These are phyloP conservation scores for Pteronotus mesoamericanus DNA, from an alignment of 2,797 vertebrate species.

Conservation along the genomic window DNA sequence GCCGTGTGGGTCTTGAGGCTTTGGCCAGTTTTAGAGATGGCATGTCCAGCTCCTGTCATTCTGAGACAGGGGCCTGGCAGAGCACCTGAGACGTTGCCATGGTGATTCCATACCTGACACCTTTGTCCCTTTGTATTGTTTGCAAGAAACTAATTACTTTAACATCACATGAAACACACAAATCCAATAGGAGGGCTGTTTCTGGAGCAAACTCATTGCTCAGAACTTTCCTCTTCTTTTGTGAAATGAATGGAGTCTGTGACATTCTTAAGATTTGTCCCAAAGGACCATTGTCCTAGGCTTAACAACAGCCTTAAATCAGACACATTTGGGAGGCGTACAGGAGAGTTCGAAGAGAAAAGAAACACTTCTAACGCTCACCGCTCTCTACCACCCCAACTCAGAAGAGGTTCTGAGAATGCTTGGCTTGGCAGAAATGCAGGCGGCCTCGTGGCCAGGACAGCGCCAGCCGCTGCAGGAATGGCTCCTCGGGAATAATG, in stretches of 20 bases:
- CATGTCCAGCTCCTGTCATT: neutral
- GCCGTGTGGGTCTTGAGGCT: neutral
- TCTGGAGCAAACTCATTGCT: slow-evolving; percentile 5
- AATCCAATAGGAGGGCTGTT: neutral
- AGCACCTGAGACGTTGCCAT: slow-evolving; percentile 34
- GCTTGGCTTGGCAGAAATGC: neutral
- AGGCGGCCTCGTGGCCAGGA: fast-evolving
- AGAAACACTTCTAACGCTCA: neutral
- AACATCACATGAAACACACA: neutral
- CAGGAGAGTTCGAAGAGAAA: neutral
- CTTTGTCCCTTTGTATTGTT: neutral
- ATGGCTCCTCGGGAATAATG: neutral
- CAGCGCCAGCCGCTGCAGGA: neutral
- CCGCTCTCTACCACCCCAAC: neutral
- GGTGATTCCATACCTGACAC: slow-evolving; percentile 66
- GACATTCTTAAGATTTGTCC: neutral
- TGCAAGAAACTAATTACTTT: slow-evolving; percentile 43
- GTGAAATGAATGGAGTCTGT: neutral
- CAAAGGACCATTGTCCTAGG: neutral
- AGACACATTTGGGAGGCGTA: neutral
- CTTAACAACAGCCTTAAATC: neutral
- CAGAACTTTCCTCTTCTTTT: neutral
- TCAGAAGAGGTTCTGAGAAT: neutral
- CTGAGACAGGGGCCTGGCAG: neutral
- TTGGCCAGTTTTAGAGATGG: neutral